Evolutionary conservation across 2,888 invertebrate genomes (phyloP).

Genomic region (Thecocarcelia acutangulata): DNA sequence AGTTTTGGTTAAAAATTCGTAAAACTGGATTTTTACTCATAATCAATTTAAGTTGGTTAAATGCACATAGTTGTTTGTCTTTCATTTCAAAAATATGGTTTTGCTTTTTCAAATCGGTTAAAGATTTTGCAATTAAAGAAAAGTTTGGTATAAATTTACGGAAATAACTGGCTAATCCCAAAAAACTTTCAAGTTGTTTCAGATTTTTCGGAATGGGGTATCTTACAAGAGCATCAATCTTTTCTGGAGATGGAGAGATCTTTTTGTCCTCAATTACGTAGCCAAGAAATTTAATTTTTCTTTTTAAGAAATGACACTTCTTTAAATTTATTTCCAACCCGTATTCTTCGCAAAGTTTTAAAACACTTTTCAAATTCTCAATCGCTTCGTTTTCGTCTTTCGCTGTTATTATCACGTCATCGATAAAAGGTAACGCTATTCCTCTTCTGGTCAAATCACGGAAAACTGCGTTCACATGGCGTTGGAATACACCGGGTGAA

Average conservation of each 20-base stretch:
- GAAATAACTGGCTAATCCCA: conserved; percentile 50
- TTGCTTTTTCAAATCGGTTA: conserved; percentile 16
- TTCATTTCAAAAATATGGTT: conserved; percentile 8
- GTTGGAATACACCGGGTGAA: neutral
- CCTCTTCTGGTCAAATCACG: conserved; percentile 29
- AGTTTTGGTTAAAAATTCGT: no score
- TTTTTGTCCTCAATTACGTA: conserved; percentile 53
- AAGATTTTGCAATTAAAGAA: conserved; percentile 12
- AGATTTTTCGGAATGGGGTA: no score
- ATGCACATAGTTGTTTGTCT: neutral
- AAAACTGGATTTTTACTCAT: conserved; percentile 5
- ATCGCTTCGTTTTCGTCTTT: conserved; percentile 39
- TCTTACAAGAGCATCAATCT: neutral
- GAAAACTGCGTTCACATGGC: conserved; percentile 65
- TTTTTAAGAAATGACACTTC: conserved; percentile 58
- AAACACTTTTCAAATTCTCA: conserved; percentile 39
- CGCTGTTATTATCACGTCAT: conserved; percentile 71
- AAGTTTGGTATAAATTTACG: conserved; percentile 42
- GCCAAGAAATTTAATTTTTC: conserved; percentile 10
- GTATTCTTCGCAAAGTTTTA: conserved; percentile 24
- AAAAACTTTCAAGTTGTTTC: conserved; percentile 51
- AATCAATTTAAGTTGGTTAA: conserved; percentile 7
- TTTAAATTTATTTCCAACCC: conserved; percentile 56
- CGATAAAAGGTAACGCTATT: conserved; percentile 69
- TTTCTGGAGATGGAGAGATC: conserved; percentile 31